Evolutionary conservation across 2,888 invertebrate species (phyloP).

Genomic region (Andrena bucephala): DNA sequence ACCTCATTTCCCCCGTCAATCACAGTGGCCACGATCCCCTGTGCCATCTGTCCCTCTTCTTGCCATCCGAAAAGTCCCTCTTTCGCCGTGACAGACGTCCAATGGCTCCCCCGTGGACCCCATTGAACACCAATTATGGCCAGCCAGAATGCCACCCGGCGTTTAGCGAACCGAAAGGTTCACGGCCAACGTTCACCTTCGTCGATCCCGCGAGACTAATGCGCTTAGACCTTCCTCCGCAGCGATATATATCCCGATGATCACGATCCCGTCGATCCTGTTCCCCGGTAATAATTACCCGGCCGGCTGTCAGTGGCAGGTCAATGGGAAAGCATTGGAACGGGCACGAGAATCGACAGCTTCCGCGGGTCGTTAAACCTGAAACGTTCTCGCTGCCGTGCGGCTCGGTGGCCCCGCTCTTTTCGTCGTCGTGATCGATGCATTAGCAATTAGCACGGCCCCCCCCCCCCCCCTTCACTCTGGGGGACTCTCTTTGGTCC

Average conservation of each 20-base stretch:
- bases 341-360: conserved; percentile 69
- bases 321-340: conserved; percentile 69
- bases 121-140: conserved; percentile 54
- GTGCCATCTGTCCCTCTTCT: neutral
- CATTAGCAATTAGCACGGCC: conserved; percentile 63
- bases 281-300: conserved; percentile 70
- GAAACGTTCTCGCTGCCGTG: conserved; percentile 59
- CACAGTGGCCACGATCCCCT: conserved; percentile 10
- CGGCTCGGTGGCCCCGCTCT: conserved; percentile 32
- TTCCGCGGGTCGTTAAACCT: conserved; percentile 71
- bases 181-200: conserved; percentile 62
- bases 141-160: conserved; percentile 32
- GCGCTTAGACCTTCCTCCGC: conserved; percentile 46
- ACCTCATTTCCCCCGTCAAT: conserved; percentile 34
- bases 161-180: conserved; percentile 54
- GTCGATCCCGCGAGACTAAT: conserved; percentile 55
- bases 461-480: neutral
- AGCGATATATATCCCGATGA: conserved; percentile 52
- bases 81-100: conserved; percentile 40
- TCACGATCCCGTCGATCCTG: conserved; percentile 71
- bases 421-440: conserved; percentile 65
- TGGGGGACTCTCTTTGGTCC: conserved; percentile 2
- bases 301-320: conserved; percentile 67
- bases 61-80: conserved; percentile 28
- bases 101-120: conserved; percentile 18